These are phyloP conservation scores for Lophotriccus pileatus DNA, from an alignment of 2,797 vertebrate genomes.

Conservation along the genomic window DNA sequence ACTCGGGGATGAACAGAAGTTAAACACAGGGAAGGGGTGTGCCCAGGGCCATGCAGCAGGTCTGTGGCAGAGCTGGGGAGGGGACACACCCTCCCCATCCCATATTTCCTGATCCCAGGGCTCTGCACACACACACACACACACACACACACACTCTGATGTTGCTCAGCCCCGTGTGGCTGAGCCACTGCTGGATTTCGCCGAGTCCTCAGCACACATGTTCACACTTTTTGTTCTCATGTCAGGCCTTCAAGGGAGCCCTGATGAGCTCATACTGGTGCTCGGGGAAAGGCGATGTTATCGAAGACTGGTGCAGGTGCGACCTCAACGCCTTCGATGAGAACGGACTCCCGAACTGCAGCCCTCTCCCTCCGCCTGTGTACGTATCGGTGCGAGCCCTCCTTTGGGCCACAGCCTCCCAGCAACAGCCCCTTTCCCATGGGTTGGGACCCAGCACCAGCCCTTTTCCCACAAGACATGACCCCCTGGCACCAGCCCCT, in stretches of 20 bases:
- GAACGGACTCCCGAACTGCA: constrained; percentile 95
- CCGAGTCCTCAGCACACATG: not conserved
- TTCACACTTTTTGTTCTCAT: constrained; percentile 40
- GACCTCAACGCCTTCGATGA: constrained; percentile 95
- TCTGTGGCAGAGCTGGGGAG: not conserved
- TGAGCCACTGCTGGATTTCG: not conserved
- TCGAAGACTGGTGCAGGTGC: constrained; percentile 98
- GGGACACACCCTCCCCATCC: not conserved
- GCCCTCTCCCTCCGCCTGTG: constrained; percentile 91
- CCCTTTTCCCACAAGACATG: not conserved
- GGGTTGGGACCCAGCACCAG: not conserved
- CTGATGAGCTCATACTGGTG: constrained; percentile 99
- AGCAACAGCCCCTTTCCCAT: not conserved
- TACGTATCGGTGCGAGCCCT: constrained; percentile 74
- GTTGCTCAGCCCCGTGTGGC: rapidly evolving
- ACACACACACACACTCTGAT: not conserved
- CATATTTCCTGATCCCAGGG: rapidly evolving
- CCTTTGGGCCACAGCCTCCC: rapidly evolving
- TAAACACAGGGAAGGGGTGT: not conserved
- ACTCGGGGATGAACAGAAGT: not conserved
- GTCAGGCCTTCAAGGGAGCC: constrained; percentile 91
- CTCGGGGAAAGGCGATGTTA: constrained; percentile 96
- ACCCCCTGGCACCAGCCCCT: not conserved
- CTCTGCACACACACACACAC: not conserved
- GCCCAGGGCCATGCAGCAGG: not conserved